Conservation (phyloP, 2,113 vertebrate species). For the Bos indicus region DNA sequence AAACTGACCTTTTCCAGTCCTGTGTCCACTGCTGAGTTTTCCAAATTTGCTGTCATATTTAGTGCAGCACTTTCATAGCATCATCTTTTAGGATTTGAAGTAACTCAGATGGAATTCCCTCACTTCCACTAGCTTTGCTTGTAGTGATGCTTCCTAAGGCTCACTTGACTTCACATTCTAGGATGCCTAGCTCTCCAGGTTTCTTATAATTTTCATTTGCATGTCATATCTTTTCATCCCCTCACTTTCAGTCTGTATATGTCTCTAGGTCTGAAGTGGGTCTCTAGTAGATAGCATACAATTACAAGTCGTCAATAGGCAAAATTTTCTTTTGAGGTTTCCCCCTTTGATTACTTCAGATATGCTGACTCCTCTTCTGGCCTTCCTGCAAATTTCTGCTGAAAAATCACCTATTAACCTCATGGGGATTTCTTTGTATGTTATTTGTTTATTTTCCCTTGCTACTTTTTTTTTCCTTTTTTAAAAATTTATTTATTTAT, state of each 20-base stretch:
- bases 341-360: neutral
- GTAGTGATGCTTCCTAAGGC: neutral
- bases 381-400: neutral
- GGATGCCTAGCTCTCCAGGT: neutral
- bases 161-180: neutral
- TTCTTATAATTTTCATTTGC: neutral
- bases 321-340: neutral
- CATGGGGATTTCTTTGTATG: neutral
- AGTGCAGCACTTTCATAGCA: neutral
- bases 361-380: neutral
- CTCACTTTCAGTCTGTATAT: neutral
- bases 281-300: neutral
- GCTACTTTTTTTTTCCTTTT: neutral
- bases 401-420: neutral
- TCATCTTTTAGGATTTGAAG: neutral
- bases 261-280: neutral
- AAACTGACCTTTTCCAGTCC: neutral
- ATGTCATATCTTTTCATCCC: neutral
- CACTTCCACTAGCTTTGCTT: neutral
- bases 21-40: neutral
- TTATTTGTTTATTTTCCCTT: neutral
- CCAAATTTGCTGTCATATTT: fast-evolving
- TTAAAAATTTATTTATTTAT: neutral
- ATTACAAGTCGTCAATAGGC: fast-evolving
- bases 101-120: neutral